Base-by-base conservation (phyloP, 2,113 vertebrate genomes). In the Regulus satrapa region DNA sequence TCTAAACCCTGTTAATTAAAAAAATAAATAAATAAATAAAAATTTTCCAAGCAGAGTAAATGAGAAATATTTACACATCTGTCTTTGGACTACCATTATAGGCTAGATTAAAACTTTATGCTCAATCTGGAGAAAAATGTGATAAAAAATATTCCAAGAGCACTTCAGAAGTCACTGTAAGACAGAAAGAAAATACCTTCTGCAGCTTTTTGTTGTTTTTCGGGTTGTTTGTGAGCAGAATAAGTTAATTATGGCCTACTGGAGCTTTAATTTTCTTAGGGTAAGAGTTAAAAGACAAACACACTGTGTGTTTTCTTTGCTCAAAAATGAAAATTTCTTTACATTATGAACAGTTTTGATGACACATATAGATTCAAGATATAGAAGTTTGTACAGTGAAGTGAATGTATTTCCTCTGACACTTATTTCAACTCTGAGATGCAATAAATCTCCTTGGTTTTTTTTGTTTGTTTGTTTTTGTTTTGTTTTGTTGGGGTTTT, bases 101-200 rank as follows among this genome's bases (percentile, higher is more conserved):
- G 59, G 8, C 14, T 80, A n/a, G 7, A 62, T 84, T 89, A 13
- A 69, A 83, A 38, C 6, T 62, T 74, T 29, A 21, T 41, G 24
- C 14, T 59, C 14, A 89, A 13, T 6, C 23, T 48, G 6, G 40
- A 67, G 29, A 45, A 54, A 0, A 0, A 9, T 29, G 8, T 41
- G 28, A 23, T 38, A 6, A 56, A 36, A 24, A n/a, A 18, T 32
- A 26, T 46, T 62, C 4, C 24, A 82, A 12, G 1, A 49, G 10
- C 4, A 55, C 8, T 11, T 80, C 38, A 80, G 54, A 91, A 84
- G 7, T 52, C 41, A 61, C 14, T 49, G 6, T 66, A 69, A 86
- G 8, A 72, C 7, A 92, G 26, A 73, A 88, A 32, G 17, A 46
- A 95, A 92, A 21, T 25, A 68, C 5, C 36, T 55, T 14, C 15